Evolutionary conservation across 2,797 vertebrate species (phyloP).

Genomic region (Myripristis jacobus): DNA sequence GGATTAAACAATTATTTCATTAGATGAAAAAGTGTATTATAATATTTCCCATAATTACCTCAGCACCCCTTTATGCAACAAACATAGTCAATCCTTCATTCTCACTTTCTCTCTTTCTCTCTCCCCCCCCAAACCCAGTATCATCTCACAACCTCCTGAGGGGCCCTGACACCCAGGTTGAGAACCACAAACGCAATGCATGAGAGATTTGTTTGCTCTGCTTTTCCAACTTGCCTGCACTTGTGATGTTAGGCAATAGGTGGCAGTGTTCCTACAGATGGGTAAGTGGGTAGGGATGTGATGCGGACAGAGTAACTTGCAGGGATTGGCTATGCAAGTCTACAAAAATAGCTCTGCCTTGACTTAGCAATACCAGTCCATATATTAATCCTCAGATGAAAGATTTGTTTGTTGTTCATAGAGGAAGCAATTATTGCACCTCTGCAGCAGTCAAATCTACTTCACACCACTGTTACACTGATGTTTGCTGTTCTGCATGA

Average conservation of each 20-base stretch:
- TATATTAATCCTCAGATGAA: slow-evolving; percentile 69
- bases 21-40: neutral
- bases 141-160: neutral
- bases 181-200: slow-evolving; percentile 1
- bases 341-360: slow-evolving; percentile 71
- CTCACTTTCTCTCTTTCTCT: too few species aligned
- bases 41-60: neutral
- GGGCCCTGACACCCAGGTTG: neutral
- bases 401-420: slow-evolving; percentile 78
- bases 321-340: slow-evolving; percentile 61
- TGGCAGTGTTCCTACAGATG: slow-evolving; percentile 79
- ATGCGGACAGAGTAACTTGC: slow-evolving; percentile 47
- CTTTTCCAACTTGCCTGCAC: slow-evolving; percentile 20
- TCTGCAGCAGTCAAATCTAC: slow-evolving; percentile 61
- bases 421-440: slow-evolving; percentile 71
- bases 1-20: neutral
- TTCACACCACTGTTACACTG: slow-evolving; percentile 53
- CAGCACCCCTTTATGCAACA: too few species aligned
- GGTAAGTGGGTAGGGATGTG: slow-evolving; percentile 19
- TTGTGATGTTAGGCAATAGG: slow-evolving; percentile 62
- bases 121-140: neutral
- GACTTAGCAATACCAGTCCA: slow-evolving; percentile 59
- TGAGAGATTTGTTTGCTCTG: slow-evolving; percentile 10
- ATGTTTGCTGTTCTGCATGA: slow-evolving; percentile 43
- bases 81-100: too few species aligned